Evolutionary conservation across 2,797 vertebrate genomes (phyloP).

Genomic region (Megalops cyprinoides): DNA sequence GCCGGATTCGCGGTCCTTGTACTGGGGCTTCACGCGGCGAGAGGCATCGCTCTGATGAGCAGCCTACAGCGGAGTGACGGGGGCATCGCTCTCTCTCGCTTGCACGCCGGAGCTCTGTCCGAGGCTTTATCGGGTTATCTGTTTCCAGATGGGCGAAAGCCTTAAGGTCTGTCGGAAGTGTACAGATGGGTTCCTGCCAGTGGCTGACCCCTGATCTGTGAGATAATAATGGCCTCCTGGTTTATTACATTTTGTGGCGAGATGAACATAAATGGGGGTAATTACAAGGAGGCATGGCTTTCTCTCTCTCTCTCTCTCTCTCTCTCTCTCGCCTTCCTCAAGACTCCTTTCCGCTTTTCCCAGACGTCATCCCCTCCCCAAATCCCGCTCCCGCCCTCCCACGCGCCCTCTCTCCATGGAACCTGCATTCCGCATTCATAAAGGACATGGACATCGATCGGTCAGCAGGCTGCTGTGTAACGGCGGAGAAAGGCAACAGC

Average conservation of each 20-base stretch:
- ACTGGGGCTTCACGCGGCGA: constrained; percentile 26
- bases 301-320: not conserved
- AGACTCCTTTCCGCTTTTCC: constrained; percentile 48
- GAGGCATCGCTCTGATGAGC: not conserved
- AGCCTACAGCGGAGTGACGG: not conserved
- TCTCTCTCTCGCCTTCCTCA: not conserved
- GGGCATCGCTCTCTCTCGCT: not conserved
- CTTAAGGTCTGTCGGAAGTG: constrained; percentile 24
- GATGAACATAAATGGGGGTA: constrained; percentile 19
- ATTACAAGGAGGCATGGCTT: not conserved
- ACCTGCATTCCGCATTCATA: constrained; percentile 58
- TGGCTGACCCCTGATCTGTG: not conserved
- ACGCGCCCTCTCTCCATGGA: constrained; percentile 31
- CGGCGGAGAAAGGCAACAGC: constrained; percentile 47
- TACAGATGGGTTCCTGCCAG: constrained; percentile 8
- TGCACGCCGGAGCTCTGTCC: too few species aligned
- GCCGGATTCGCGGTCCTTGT: constrained; percentile 18
- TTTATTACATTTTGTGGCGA: constrained; percentile 17
- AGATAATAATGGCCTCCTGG: not conserved
- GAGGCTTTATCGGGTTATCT: constrained; percentile 14
- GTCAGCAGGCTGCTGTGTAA: constrained; percentile 48
- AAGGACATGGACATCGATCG: constrained; percentile 48
- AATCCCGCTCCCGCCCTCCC: not conserved
- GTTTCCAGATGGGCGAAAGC: constrained; percentile 30
- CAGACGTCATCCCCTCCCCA: constrained; percentile 50